Percentiles rank a stretch among this genome's conserved stretches.
phyloP scores from a whole-genome alignment of 2,113 vertebrate genomes.

The Atrichornis clamosus region DNA sequence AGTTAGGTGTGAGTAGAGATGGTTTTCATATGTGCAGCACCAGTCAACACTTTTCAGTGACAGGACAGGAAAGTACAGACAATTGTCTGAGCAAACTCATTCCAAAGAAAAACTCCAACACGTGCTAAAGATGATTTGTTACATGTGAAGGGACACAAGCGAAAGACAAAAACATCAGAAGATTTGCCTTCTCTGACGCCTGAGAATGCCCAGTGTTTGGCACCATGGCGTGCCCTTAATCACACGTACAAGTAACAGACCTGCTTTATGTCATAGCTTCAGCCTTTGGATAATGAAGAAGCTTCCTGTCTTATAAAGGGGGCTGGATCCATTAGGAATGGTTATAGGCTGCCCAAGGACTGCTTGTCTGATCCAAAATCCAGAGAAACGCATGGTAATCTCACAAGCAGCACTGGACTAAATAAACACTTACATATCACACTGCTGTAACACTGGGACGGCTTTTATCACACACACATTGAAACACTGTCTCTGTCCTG shows the following conservation, averaged over 20 bases:
- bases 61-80: background rate
- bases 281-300: background rate
- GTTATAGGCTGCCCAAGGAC: background rate
- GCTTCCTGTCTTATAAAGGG: background rate
- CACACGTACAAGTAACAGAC: background rate
- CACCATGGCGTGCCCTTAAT: background rate
- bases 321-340: background rate
- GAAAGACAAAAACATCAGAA: background rate
- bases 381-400: background rate
- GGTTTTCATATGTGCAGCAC: background rate
- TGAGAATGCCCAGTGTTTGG: background rate
- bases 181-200: background rate
- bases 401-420: background rate
- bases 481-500: background rate
- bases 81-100: background rate
- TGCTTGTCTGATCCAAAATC: background rate
- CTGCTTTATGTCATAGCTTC: fast-evolving
- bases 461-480: background rate
- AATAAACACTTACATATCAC: background rate
- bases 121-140: background rate
- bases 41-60: background rate
- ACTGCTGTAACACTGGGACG: background rate
- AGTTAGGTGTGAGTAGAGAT: background rate
- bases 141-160: background rate
- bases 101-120: background rate